Evolutionary conservation across 2,888 invertebrate genomes (phyloP).

Genomic region (Octonoba sinensis): DNA sequence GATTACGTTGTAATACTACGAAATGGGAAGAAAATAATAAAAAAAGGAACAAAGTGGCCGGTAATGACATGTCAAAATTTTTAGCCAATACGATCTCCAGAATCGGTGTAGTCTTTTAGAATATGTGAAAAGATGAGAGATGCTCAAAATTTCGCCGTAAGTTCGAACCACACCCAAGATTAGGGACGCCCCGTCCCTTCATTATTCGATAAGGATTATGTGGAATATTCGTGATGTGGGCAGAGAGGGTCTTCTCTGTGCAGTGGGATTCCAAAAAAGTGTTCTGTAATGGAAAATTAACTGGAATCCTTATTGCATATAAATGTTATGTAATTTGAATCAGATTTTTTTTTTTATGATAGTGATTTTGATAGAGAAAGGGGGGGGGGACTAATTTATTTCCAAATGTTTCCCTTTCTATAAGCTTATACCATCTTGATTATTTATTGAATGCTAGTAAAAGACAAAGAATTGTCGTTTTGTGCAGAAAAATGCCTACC

Average conservation of each 20-base stretch:
- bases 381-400: too few relatives aligned
- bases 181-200: slow-evolving; percentile 32
- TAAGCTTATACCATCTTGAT: too few relatives aligned
- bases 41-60: slow-evolving; percentile 4
- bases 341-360: too few relatives aligned
- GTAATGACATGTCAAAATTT: slow-evolving; percentile 61
- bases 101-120: too few relatives aligned
- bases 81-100: slow-evolving; percentile 31
- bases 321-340: too few relatives aligned
- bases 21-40: background rate
- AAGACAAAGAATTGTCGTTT: too few relatives aligned
- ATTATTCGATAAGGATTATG: slow-evolving; percentile 36
- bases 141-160: slow-evolving; percentile 23
- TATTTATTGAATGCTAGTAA: too few relatives aligned
- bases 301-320: too few relatives aligned
- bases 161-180: slow-evolving; percentile 56
- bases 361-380: too few relatives aligned
- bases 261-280: background rate
- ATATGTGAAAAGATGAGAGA: background rate
- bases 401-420: too few relatives aligned
- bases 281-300: background rate
- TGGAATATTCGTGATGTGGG: slow-evolving; percentile 7
- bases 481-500: too few relatives aligned
- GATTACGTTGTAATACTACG: slow-evolving; percentile 1
- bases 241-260: background rate